Evolutionary conservation across 2,113 vertebrate species (phyloP).

Genomic region (Rhagologus leucostigma): DNA sequence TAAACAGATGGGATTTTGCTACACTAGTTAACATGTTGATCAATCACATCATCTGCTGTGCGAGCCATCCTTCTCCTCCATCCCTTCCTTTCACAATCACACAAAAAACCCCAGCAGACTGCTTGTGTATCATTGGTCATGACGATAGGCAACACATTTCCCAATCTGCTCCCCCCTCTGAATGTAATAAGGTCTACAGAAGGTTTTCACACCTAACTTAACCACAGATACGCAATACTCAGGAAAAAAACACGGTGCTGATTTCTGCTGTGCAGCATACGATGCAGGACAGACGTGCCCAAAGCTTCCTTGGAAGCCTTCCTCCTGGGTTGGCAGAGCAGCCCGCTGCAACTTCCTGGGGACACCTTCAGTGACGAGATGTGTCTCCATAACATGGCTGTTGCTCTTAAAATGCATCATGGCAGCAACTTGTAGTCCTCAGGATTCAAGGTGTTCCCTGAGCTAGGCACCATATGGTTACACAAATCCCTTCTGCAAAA

Average conservation of each 20-base stretch:
- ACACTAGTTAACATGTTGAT: slow-evolving; percentile 43
- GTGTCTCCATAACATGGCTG: background rate
- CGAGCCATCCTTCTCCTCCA: background rate
- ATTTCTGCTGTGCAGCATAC: background rate
- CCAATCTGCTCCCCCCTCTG: background rate
- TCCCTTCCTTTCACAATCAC: background rate
- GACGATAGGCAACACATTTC: background rate
- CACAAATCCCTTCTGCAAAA: background rate
- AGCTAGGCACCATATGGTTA: background rate
- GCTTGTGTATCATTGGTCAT: background rate
- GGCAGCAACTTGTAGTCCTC: background rate
- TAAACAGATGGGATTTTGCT: slow-evolving; percentile 61
- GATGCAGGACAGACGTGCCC: background rate
- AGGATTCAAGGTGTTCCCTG: background rate
- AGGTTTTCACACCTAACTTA: background rate
- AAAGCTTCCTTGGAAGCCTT: background rate
- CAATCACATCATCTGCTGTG: slow-evolving; percentile 50
- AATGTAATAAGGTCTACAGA: background rate
- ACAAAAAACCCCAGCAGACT: background rate
- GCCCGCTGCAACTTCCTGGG: background rate
- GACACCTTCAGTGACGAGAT: background rate
- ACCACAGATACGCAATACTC: background rate
- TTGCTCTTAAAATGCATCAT: background rate
- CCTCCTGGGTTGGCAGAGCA: background rate
- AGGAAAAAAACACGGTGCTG: fast-evolving